phyloP scores from a whole-genome alignment of 2,888 invertebrate genomes.

The Carterocephalus palaemon region DNA sequence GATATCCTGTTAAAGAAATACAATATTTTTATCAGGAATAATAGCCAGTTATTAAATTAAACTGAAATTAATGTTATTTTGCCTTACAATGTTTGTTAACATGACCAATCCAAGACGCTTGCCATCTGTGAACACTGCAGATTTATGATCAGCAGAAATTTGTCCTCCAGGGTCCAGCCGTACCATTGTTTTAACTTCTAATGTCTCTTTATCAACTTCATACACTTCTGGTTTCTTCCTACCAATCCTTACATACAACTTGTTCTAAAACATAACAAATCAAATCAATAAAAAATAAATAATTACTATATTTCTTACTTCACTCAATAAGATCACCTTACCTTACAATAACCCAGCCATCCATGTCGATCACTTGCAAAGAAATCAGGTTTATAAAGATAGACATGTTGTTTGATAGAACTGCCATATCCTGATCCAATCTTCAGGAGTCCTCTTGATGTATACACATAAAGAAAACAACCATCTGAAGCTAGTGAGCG shows the following conservation, averaged over 20 bases:
- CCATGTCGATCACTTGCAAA: conserved; percentile 89
- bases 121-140: conserved; percentile 67
- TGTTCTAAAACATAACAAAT: conserved; percentile 76
- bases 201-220: conserved; percentile 64
- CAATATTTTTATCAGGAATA: neutral
- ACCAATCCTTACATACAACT: conserved; percentile 86
- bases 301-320: neutral
- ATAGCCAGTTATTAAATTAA: neutral
- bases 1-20: conserved; percentile 50
- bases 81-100: conserved; percentile 41
- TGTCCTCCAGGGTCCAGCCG: conserved; percentile 55
- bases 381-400: conserved; percentile 87
- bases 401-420: conserved; percentile 94
- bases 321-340: conserved; percentile 41
- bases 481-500: conserved; percentile 92
- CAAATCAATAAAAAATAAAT: neutral
- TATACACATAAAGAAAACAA: conserved; percentile 91
- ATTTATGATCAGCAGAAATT: conserved; percentile 53
- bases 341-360: conserved; percentile 92
- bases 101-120: conserved; percentile 74
- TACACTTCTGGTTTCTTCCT: conserved; percentile 69
- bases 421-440: conserved; percentile 97
- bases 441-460: conserved; percentile 91
- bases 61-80: conserved; percentile 12
- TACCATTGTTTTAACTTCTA: conserved; percentile 56